Evolutionary conservation across 2,113 vertebrate genomes (phyloP).

Genomic region (Thamnaconus septentrionalis): DNA sequence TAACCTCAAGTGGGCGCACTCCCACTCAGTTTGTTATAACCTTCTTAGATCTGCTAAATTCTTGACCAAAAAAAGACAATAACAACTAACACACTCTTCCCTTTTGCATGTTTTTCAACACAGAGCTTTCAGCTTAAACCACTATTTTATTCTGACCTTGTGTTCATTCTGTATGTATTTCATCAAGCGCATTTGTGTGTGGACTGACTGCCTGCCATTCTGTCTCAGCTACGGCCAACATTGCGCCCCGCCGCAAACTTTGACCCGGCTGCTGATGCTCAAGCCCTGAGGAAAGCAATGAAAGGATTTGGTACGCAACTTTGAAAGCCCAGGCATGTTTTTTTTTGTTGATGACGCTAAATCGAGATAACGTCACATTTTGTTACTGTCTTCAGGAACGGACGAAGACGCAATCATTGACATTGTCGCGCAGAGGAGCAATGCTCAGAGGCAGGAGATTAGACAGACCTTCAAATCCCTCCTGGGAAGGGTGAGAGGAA

Average conservation of each 20-base stretch:
- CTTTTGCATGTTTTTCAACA: constrained; percentile 23
- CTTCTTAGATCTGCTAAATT: neutral
- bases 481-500: constrained; percentile 85
- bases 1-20: constrained; percentile 27
- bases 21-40: constrained; percentile 26
- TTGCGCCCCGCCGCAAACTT: constrained; percentile 71
- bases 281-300: constrained; percentile 94
- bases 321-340: neutral
- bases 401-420: constrained; percentile 90
- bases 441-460: constrained; percentile 91
- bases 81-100: neutral
- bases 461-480: constrained; percentile 90
- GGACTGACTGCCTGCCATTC: neutral
- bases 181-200: neutral
- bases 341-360: neutral
- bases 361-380: neutral
- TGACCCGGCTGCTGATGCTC: constrained; percentile 84
- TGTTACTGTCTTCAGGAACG: constrained; percentile 77
- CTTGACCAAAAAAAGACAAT: neutral
- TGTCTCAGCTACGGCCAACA: constrained; percentile 82
- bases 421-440: constrained; percentile 86
- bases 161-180: neutral
- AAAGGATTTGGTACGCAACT: constrained; percentile 87
- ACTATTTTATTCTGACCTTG: no score
- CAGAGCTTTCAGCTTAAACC: neutral